Conservation (phyloP, 2,113 vertebrate species). For the Corynorhinus townsendii region DNA sequence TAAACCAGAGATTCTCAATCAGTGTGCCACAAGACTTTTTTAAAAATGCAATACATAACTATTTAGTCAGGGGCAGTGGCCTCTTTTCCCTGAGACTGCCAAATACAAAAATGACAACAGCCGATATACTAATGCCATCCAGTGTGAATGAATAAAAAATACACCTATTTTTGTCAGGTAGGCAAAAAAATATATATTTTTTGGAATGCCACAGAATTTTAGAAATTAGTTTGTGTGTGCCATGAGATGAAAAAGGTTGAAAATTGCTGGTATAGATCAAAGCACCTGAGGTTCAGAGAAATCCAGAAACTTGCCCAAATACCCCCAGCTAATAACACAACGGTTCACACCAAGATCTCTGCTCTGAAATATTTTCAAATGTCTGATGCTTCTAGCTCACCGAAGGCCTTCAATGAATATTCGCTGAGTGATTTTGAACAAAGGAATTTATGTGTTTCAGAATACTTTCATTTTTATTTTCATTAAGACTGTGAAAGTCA, state of each 20-base stretch:
- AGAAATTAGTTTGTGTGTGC: background rate
- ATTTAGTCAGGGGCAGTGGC: background rate
- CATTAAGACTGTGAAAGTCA: constrained; percentile 13
- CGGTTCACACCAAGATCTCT: background rate
- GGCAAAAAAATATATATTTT: background rate
- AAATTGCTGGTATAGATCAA: background rate
- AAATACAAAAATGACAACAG: background rate
- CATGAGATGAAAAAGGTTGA: background rate
- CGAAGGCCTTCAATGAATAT: background rate
- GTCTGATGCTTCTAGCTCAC: background rate
- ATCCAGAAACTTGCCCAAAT: background rate
- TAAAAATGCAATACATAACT: background rate
- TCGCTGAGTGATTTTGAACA: background rate
- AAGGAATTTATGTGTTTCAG: background rate
- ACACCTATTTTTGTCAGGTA: background rate
- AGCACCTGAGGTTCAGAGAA: background rate
- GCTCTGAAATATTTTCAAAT: background rate
- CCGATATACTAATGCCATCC: background rate
- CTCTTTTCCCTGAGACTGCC: background rate
- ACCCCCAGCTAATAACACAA: background rate
- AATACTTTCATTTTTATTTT: constrained; percentile 39
- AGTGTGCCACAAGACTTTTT: background rate
- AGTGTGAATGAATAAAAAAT: background rate
- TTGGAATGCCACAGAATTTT: background rate
- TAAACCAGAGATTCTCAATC: background rate